These are phyloP conservation scores for Pseudomyrmex concolor DNA, from an alignment of 1,140 invertebrate species.

Conservation along the genomic window DNA sequence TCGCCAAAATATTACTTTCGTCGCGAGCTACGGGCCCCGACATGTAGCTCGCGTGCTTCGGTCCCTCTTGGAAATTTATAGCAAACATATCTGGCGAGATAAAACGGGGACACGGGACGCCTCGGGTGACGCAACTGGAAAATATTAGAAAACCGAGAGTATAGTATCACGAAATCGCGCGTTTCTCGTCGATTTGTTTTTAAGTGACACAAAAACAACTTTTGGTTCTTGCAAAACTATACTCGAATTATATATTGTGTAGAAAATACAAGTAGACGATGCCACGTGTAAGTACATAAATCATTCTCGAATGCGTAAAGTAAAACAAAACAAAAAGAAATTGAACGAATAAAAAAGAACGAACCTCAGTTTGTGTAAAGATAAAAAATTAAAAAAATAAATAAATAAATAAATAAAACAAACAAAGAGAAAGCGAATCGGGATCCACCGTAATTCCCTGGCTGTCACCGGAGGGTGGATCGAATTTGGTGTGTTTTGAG, in stretches of 20 bases:
- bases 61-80: slow-evolving; percentile 36
- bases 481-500: slow-evolving; percentile 42
- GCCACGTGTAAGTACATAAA: background rate
- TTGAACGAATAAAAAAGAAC: slow-evolving; percentile 4
- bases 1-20: slow-evolving; percentile 25
- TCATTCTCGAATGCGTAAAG: background rate
- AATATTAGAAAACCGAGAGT: slow-evolving; percentile 45
- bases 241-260: no score
- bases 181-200: no score
- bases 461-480: slow-evolving; percentile 3
- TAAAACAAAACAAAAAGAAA: slow-evolving; percentile 14
- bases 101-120: background rate
- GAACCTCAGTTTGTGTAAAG: background rate
- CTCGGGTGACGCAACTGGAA: slow-evolving; percentile 27
- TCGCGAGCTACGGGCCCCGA: background rate
- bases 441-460: slow-evolving; percentile 1
- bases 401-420: background rate
- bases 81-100: slow-evolving; percentile 32
- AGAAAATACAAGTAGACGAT: background rate
- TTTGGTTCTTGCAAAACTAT: background rate
- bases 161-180: background rate
- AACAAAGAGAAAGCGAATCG: background rate
- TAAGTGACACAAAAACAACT: no score
- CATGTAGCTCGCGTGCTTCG: slow-evolving; percentile 21
- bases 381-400: slow-evolving; percentile 22